Percentiles rank a stretch among this genome's conserved stretches.
These are phyloP conservation scores for Amphilophus citrinellus DNA, from an alignment of 2,113 vertebrate genomes.

Conservation along the genomic window DNA sequence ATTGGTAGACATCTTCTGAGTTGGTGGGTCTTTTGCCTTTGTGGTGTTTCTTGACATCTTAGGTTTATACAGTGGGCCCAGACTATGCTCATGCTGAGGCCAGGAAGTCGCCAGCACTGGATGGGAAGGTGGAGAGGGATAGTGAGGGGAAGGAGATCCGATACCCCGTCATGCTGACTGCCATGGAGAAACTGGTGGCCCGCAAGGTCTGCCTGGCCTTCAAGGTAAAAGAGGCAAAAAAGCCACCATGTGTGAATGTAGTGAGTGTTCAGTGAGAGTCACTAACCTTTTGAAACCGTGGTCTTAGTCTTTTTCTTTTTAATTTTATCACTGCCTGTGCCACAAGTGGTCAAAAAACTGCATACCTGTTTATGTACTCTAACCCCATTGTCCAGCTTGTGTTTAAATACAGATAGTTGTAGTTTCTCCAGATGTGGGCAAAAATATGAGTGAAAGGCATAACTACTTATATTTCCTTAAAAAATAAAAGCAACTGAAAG, in stretches of 20 bases:
- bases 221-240: slow-evolving; percentile 82
- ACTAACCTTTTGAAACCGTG: neutral
- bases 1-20: neutral
- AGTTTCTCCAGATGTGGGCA: neutral
- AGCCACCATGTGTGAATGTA: neutral
- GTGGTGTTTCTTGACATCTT: neutral
- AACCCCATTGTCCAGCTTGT: no score
- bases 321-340: neutral
- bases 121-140: slow-evolving; percentile 96
- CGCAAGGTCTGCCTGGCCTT: slow-evolving; percentile 98
- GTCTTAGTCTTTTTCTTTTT: neutral
- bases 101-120: slow-evolving; percentile 95
- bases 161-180: slow-evolving; percentile 97
- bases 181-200: slow-evolving; percentile 98
- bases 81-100: slow-evolving; percentile 98
- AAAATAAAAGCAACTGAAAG: neutral
- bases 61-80: slow-evolving; percentile 98
- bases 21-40: neutral
- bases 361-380: neutral
- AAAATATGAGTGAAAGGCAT: neutral
- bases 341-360: neutral
- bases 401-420: neutral
- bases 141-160: slow-evolving; percentile 98
- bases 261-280: neutral
- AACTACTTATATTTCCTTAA: neutral